Evolutionary conservation across 2,797 vertebrate genomes (phyloP).

Genomic region (Cyprinella venusta): DNA sequence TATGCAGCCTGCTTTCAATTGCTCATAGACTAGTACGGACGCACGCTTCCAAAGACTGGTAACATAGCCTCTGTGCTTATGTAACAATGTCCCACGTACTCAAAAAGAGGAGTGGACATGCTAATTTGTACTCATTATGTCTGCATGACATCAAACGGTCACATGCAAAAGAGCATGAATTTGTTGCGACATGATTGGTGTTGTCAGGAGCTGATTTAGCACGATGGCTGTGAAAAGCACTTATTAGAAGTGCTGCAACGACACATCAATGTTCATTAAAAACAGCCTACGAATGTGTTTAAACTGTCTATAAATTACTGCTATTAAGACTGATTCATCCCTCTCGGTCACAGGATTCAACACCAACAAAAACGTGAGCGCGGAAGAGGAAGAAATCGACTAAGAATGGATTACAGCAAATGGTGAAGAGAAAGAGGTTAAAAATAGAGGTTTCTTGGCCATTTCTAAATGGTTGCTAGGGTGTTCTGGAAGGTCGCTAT

Average conservation of each 20-base stretch:
- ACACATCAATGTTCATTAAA: conserved; percentile 25
- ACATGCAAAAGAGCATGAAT: conserved; percentile 18
- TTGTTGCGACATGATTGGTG: conserved; percentile 12
- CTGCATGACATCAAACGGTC: conserved; percentile 14
- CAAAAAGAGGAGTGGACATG: conserved; percentile 7
- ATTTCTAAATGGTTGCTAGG: neutral
- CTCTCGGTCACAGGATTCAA: conserved; percentile 2
- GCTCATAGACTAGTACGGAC: neutral
- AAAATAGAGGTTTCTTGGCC: neutral
- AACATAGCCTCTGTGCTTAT: neutral
- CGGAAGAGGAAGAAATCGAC: neutral
- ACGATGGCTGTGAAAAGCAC: conserved; percentile 23
- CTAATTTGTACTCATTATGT: conserved; percentile 35
- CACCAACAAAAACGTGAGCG: neutral
- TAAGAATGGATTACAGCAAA: conserved; percentile 16
- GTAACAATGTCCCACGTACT: conserved; percentile 7
- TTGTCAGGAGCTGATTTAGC: conserved; percentile 41
- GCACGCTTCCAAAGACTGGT: neutral
- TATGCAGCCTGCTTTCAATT: neutral
- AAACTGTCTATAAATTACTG: conserved; percentile 53
- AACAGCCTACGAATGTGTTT: conserved; percentile 43
- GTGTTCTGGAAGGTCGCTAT: neutral
- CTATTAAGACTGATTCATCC: conserved; percentile 48
- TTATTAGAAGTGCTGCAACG: conserved; percentile 34
- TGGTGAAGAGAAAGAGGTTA: neutral